Evolutionary conservation across 1,140 invertebrate species (phyloP).

Genomic region (Drosophila subobscura): DNA sequence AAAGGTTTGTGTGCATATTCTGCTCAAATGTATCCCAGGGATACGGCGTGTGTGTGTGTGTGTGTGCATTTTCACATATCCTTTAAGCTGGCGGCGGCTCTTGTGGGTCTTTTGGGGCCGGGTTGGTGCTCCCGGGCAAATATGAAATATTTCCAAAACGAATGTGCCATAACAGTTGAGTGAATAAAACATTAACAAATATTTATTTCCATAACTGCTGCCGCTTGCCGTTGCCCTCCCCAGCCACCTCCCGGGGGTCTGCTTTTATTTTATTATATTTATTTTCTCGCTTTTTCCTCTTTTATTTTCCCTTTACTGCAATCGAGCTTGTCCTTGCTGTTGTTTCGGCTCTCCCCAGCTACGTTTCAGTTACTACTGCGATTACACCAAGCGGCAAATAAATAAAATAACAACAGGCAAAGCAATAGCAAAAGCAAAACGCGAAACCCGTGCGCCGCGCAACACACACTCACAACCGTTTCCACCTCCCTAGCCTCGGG

Average conservation of each 20-base stretch:
- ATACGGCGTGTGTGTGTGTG: too few relatives aligned
- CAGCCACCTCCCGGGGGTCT: slow-evolving; percentile 19
- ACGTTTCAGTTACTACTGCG: slow-evolving; percentile 26
- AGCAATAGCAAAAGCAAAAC: slow-evolving; percentile 1
- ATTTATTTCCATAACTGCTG: slow-evolving; percentile 51
- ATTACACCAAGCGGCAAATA: slow-evolving; percentile 74
- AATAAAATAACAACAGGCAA: slow-evolving; percentile 49
- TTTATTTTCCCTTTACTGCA: slow-evolving; percentile 13
- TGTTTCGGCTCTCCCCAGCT: not conserved
- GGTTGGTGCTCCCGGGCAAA: slow-evolving; percentile 26
- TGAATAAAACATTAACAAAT: slow-evolving; percentile 65
- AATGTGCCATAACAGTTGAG: slow-evolving; percentile 53
- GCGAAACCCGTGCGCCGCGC: slow-evolving; percentile 15
- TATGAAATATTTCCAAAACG: slow-evolving; percentile 59
- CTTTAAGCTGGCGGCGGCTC: slow-evolving; percentile 17
- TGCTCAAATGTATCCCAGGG: too few relatives aligned
- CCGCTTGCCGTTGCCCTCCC: slow-evolving; percentile 10
- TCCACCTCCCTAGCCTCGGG: slow-evolving; percentile 37
- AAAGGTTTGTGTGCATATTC: too few relatives aligned
- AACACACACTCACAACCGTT: slow-evolving; percentile 54
- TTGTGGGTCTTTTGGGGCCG: not conserved
- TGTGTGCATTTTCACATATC: slow-evolving; percentile 33
- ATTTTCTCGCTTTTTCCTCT: slow-evolving; percentile 16
- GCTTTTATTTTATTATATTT: slow-evolving; percentile 56
- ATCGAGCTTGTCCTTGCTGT: slow-evolving; percentile 40